Conservation (phyloP, 2,888 invertebrate species). For the Sisyra nigra region DNA sequence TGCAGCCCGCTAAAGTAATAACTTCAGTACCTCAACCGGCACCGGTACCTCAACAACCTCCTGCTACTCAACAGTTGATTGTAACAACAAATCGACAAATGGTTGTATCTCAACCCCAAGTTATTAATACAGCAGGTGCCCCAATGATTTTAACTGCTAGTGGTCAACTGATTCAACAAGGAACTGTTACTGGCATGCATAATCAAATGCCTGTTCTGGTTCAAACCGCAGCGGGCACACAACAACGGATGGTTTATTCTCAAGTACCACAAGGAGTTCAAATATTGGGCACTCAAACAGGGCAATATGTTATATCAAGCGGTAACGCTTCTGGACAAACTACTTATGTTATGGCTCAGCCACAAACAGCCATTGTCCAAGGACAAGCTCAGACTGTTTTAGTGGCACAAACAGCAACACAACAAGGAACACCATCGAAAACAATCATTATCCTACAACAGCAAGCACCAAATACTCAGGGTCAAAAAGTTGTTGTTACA, state of each 20-base stretch:
- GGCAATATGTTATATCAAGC: conserved; percentile 32
- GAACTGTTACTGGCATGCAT: conserved; percentile 19
- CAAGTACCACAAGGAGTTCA: conserved; percentile 26
- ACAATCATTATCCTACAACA: conserved; percentile 56
- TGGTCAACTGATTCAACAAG: conserved; percentile 19
- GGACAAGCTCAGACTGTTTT: conserved; percentile 46
- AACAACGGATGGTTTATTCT: conserved; percentile 21
- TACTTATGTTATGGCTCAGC: conserved; percentile 48
- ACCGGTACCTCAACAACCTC: conserved; percentile 18
- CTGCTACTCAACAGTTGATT: conserved; percentile 19
- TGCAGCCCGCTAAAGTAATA: conserved; percentile 9
- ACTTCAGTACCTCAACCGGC: conserved; percentile 8
- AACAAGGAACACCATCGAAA: conserved; percentile 44
- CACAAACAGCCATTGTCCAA: conserved; percentile 39
- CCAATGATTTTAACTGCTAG: conserved; percentile 20
- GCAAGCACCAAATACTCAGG: conserved; percentile 27
- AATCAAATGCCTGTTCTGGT: conserved; percentile 18
- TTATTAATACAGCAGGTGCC: conserved; percentile 13
- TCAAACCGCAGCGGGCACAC: conserved; percentile 18
- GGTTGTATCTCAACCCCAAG: conserved; percentile 26
- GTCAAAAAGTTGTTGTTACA: conserved; percentile 42
- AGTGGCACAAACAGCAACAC: conserved; percentile 49
- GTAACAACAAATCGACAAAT: conserved; percentile 30
- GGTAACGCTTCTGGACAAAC: conserved; percentile 38
- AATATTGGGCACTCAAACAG: conserved; percentile 26